A percentile compares a stretch with the other conserved stretches of the same genome.
phyloP scores from a whole-genome alignment of 2,113 vertebrate genomes.

The Brienomyrus brachyistius region DNA sequence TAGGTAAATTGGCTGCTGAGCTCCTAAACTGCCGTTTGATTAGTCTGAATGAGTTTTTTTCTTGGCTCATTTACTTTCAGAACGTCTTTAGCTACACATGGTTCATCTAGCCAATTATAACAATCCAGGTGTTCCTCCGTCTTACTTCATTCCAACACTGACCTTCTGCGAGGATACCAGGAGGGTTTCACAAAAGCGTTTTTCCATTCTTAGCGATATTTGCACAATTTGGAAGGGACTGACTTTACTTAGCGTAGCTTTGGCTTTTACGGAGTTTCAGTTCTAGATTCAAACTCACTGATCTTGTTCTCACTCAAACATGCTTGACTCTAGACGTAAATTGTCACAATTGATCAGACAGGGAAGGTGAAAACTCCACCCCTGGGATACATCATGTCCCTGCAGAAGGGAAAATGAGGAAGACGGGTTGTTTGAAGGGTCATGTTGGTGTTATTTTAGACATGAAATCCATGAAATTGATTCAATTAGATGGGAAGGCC shows the following conservation, averaged over 20 bases:
- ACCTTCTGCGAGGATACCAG: neutral
- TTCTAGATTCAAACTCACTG: neutral
- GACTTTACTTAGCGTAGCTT: neutral
- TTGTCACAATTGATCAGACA: neutral
- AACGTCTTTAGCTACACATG: neutral
- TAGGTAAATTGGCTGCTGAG: neutral
- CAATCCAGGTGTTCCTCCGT: neutral
- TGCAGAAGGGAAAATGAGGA: neutral
- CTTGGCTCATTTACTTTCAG: neutral
- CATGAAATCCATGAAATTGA: slow-evolving; percentile 3
- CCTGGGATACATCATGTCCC: neutral
- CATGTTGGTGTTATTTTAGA: slow-evolving; percentile 15
- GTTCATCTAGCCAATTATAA: slow-evolving; percentile 5
- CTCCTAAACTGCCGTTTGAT: neutral
- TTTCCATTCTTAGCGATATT: neutral
- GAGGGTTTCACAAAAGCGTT: neutral
- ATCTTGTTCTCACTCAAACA: neutral
- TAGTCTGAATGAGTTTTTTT: slow-evolving; percentile 2
- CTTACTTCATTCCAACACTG: neutral
- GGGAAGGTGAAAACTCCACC: neutral
- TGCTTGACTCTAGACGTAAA: neutral
- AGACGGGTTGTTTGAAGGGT: neutral
- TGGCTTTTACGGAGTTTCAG: neutral
- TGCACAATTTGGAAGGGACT: neutral
- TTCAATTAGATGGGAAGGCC: slow-evolving; percentile 11